Conservation (phyloP, 2,888 invertebrate genomes). For the Fragum sueziense region DNA sequence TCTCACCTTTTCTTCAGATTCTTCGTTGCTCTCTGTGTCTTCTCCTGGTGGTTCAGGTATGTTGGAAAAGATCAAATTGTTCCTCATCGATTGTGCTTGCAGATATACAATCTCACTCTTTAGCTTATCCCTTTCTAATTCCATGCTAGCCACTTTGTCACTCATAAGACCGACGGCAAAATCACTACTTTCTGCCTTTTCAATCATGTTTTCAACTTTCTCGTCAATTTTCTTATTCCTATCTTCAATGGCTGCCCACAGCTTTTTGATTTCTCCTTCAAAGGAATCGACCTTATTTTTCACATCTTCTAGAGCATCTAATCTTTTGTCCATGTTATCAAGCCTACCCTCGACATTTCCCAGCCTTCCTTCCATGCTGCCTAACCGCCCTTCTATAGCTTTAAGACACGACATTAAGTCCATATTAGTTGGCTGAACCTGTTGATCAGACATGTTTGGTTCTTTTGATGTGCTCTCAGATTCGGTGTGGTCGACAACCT, state of each 20-base stretch:
- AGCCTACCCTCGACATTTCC: background rate
- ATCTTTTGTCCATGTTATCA: background rate
- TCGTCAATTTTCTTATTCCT: slow-evolving; percentile 19
- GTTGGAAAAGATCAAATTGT: too few relatives aligned
- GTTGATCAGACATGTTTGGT: too few relatives aligned
- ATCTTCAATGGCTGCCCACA: slow-evolving; percentile 15
- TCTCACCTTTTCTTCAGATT: too few relatives aligned
- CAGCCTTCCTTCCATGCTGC: too few relatives aligned
- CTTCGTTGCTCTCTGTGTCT: too few relatives aligned
- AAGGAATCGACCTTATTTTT: slow-evolving; percentile 12
- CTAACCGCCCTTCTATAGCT: too few relatives aligned
- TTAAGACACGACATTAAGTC: too few relatives aligned
- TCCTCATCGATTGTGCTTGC: too few relatives aligned
- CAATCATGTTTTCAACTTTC: slow-evolving; percentile 1
- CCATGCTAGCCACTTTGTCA: slow-evolving; percentile 13
- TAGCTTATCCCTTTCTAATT: slow-evolving; percentile 22
- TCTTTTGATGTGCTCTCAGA: too few relatives aligned
- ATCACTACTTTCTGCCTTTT: slow-evolving; percentile 17
- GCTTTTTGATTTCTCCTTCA: slow-evolving; percentile 16
- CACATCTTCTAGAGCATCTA: slow-evolving; percentile 2
- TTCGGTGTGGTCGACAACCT: too few relatives aligned
- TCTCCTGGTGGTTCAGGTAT: too few relatives aligned
- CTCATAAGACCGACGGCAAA: slow-evolving; percentile 11
- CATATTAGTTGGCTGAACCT: too few relatives aligned
- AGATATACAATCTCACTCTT: slow-evolving; percentile 24